Conservation (phyloP, 2,888 invertebrate species). For the Tetheella fluctuosa region DNA sequence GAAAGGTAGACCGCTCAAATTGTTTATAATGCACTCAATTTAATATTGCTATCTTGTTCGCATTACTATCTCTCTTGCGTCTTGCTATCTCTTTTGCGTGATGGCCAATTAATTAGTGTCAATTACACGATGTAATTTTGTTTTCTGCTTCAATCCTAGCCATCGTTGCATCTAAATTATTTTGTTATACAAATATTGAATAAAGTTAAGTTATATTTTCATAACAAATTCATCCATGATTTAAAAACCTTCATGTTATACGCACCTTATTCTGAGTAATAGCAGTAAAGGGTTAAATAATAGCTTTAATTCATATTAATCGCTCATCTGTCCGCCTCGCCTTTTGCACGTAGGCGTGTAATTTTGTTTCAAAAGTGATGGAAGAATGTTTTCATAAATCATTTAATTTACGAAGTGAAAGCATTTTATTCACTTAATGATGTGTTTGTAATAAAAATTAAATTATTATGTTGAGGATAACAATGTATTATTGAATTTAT, state of each 20-base stretch:
- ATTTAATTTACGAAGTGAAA: slow-evolving; percentile 40
- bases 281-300: slow-evolving; percentile 68
- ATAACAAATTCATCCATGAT: slow-evolving; percentile 22
- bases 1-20: too few relatives aligned
- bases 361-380: slow-evolving; percentile 43
- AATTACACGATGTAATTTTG: too few relatives aligned
- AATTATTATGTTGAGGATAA: not conserved
- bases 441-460: not conserved
- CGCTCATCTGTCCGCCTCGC: slow-evolving; percentile 52
- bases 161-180: too few relatives aligned
- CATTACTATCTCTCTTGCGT: too few relatives aligned
- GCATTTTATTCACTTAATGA: slow-evolving; percentile 18
- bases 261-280: slow-evolving; percentile 48
- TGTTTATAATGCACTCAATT: too few relatives aligned
- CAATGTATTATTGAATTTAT: not conserved
- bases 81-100: too few relatives aligned
- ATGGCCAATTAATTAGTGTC: too few relatives aligned
- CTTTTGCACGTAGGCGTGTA: slow-evolving; percentile 50
- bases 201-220: slow-evolving; percentile 19
- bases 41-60: too few relatives aligned
- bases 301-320: slow-evolving; percentile 74
- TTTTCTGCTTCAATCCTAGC: too few relatives aligned
- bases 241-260: slow-evolving; percentile 32
- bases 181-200: not conserved
- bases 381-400: slow-evolving; percentile 47